These are phyloP conservation scores for Homarus americanus DNA, from an alignment of 1,140 invertebrate species.

Conservation along the genomic window DNA sequence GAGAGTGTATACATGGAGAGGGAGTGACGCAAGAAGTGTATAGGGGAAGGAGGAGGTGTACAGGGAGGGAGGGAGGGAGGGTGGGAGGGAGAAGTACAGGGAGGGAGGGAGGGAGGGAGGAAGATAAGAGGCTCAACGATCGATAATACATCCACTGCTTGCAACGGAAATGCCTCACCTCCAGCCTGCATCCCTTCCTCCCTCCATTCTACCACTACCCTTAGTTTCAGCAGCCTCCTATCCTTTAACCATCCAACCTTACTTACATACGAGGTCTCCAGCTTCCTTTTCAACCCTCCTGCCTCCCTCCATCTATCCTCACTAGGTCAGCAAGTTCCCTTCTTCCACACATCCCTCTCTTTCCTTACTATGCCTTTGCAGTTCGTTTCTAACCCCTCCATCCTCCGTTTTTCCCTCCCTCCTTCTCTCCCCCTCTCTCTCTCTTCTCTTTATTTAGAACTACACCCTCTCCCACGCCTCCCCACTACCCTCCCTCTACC, in stretches of 20 bases:
- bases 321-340: too few species aligned
- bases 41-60: too few species aligned
- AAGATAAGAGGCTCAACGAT: constrained; percentile 11
- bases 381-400: not conserved
- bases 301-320: not conserved
- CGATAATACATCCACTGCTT: constrained; percentile 30
- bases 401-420: not conserved
- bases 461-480: too few species aligned
- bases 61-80: too few species aligned
- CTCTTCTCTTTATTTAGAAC: not conserved
- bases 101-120: not conserved
- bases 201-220: not conserved
- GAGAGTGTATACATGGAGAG: too few species aligned
- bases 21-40: too few species aligned
- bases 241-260: too few species aligned
- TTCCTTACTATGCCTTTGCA: not conserved
- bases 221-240: not conserved
- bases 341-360: not conserved
- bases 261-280: too few species aligned
- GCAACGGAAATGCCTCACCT: constrained; percentile 19
- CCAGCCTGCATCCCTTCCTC: not conserved
- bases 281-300: not conserved
- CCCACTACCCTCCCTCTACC: too few species aligned
- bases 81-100: not conserved
- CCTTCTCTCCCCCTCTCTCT: too few species aligned